Evolutionary conservation across 23 tunicate species (phyloP), one percentile per base, ranked within the genome.

Genomic region (Trididemnum nubilum): DNA sequence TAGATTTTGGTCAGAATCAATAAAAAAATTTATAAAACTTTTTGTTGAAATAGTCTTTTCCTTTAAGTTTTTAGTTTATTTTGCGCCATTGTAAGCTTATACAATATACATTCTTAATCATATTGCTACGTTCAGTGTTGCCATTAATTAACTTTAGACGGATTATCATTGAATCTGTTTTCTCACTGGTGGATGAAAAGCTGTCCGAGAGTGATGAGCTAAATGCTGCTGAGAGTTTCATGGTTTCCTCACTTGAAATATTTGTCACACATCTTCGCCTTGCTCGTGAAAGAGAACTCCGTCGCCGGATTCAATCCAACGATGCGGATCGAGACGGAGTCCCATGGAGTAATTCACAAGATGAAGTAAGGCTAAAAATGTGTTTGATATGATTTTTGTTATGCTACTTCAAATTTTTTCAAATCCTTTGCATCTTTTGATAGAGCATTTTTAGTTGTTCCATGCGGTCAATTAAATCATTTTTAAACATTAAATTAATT

Each of bases 331-430:
- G 81, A 29, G 85, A 82, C 70, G 65, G 84, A 34, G 75, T 91
- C 15, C 97, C 97, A 1, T 91, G 97, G 97, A 81, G 90, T 64
- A 86, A 91, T 31, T 80, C 89, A 34, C 97, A 91, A 69, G 90
- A 91, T 49, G 97, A 91, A 76, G 85, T 91, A 9, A 30, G 21
- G 38, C 7, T 5, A 44, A n/a, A n/a, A n/a, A n/a, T n/a, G n/a
- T n/a, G n/a, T n/a, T n/a, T 1, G 27, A 59, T 59, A 1, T 51
- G 58, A 15, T 51, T 51, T n/a, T n/a, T n/a, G n/a, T n/a, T n/a
- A n/a, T n/a, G n/a, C n/a, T n/a, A n/a, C n/a, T n/a, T n/a, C n/a
- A n/a, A n/a, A n/a, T n/a, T n/a, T n/a, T n/a, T n/a, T n/a, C n/a
- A n/a, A n/a, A n/a, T n/a, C n/a, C n/a, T n/a, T n/a, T n/a, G n/a